phyloP scores from a whole-genome alignment of 2,113 vertebrate species.

The Grammomys surdaster region DNA sequence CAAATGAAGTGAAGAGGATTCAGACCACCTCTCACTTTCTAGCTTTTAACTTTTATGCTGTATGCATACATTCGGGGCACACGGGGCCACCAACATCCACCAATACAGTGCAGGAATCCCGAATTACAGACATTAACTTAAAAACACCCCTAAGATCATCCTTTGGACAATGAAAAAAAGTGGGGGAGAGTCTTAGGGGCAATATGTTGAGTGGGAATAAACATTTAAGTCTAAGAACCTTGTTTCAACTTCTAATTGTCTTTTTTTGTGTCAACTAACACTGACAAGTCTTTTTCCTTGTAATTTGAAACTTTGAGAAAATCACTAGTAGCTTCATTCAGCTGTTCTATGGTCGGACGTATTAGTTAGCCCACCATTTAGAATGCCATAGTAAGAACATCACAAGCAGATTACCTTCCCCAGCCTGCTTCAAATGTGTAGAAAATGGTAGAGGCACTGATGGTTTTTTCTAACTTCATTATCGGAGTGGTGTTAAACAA shows the following conservation, averaged over 20 bases:
- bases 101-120: conserved; percentile 91
- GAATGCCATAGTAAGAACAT: conserved; percentile 35
- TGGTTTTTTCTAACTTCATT: conserved; percentile 55
- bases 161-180: conserved; percentile 88
- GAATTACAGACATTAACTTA: conserved; percentile 90
- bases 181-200: conserved; percentile 84
- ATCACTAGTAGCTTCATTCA: conserved; percentile 86
- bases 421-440: conserved; percentile 39
- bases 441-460: conserved; percentile 64
- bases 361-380: conserved; percentile 38
- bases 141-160: conserved; percentile 93
- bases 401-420: conserved; percentile 65
- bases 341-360: not conserved
- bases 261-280: conserved; percentile 88
- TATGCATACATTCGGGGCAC: conserved; percentile 88
- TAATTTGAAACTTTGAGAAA: conserved; percentile 88
- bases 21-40: conserved; percentile 88
- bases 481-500: conserved; percentile 69
- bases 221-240: conserved; percentile 90
- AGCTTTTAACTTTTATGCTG: conserved; percentile 89
- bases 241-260: conserved; percentile 88
- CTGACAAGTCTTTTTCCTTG: conserved; percentile 87
- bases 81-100: conserved; percentile 97
- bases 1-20: conserved; percentile 86
- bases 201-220: conserved; percentile 88